phyloP scores from a whole-genome alignment of 2,888 invertebrate genomes.

The Reticulitermes lucifugus region DNA sequence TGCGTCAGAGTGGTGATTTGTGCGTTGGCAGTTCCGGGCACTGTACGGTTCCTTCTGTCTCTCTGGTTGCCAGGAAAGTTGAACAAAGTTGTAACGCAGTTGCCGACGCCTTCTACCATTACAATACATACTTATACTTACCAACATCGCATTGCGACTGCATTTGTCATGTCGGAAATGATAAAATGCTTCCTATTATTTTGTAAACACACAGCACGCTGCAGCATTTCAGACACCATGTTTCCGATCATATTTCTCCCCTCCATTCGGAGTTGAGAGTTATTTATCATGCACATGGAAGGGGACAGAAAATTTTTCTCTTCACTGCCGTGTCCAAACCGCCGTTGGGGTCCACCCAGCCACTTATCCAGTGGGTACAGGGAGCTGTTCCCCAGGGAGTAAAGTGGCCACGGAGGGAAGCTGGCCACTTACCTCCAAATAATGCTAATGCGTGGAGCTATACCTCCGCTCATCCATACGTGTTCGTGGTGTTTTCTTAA shows the following conservation, averaged over 20 bases:
- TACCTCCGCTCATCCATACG: too few relatives aligned
- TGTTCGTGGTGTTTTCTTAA: too few relatives aligned
- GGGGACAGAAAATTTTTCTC: too few relatives aligned
- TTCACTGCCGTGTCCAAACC: too few relatives aligned
- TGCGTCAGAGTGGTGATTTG: neutral
- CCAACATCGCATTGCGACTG: neutral
- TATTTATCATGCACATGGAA: neutral
- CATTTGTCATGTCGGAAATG: neutral
- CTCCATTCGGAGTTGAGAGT: neutral
- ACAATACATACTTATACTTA: constrained; percentile 8
- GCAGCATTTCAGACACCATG: neutral
- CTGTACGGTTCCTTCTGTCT: neutral
- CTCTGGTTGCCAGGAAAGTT: constrained; percentile 9
- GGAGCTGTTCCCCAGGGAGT: too few relatives aligned
- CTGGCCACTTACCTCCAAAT: too few relatives aligned
- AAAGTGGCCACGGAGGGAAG: too few relatives aligned
- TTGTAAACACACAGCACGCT: too few relatives aligned
- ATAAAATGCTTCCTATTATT: neutral
- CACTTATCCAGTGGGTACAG: too few relatives aligned
- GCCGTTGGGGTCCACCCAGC: too few relatives aligned
- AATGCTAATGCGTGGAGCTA: too few relatives aligned
- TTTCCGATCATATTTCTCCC: neutral
- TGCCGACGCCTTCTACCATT: neutral
- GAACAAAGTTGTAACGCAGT: constrained; percentile 10
- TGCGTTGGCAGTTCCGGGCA: neutral